Conservation (phyloP, 2,113 vertebrate species). For the Xenus cinereus region DNA sequence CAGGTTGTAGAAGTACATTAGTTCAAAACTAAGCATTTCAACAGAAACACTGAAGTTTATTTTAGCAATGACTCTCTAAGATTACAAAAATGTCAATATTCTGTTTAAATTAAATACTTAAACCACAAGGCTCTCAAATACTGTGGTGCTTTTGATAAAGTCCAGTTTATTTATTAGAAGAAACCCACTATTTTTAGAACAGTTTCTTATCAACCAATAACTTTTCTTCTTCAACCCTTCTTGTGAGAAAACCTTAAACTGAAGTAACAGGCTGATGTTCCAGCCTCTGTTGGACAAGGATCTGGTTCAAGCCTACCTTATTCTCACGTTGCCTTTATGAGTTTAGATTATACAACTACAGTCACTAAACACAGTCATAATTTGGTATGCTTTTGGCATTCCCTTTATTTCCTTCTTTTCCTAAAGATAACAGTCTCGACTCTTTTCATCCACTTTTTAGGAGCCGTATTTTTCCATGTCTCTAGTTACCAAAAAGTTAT, state of each 20-base stretch:
- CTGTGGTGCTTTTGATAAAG: background rate
- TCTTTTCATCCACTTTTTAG: background rate
- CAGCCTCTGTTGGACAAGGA: background rate
- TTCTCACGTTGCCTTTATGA: background rate
- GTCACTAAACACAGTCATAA: background rate
- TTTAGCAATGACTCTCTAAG: background rate
- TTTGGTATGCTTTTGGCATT: background rate
- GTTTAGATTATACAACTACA: background rate
- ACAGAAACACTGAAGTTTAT: background rate
- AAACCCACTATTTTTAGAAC: background rate
- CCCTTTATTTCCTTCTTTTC: background rate
- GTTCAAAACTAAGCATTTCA: background rate
- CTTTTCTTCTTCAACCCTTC: background rate
- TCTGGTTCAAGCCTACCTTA: background rate
- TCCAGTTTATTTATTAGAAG: background rate
- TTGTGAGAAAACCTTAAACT: background rate
- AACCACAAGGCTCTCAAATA: background rate
- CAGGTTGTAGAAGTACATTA: background rate
- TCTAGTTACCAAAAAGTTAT: background rate
- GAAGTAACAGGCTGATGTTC: background rate
- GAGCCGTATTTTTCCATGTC: background rate
- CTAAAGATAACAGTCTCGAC: background rate
- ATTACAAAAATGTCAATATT: background rate
- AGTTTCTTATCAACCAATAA: background rate
- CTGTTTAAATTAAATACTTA: background rate